A percentile compares a stretch with the other conserved stretches of the same genome.
phyloP scores from a whole-genome alignment of 2,888 invertebrate species.

The Drosophila subsilvestris region DNA sequence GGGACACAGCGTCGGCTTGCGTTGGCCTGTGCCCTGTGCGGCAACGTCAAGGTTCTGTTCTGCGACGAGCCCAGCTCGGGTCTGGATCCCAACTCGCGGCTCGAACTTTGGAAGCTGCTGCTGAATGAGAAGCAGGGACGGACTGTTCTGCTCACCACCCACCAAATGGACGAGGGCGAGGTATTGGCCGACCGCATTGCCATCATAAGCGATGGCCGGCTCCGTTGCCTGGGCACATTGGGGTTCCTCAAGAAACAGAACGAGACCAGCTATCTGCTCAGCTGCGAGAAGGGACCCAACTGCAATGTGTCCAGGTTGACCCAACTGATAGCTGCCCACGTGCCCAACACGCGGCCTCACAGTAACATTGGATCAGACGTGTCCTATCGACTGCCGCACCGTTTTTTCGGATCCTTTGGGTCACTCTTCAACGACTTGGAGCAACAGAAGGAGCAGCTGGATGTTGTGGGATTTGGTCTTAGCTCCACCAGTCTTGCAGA shows the following conservation, averaged over 20 bases:
- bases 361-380: slow-evolving; percentile 89
- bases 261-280: slow-evolving; percentile 92
- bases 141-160: slow-evolving; percentile 91
- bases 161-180: slow-evolving; percentile 96
- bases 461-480: slow-evolving; percentile 91
- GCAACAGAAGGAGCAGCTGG: slow-evolving; percentile 85
- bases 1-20: slow-evolving; percentile 90
- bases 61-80: slow-evolving; percentile 91
- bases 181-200: slow-evolving; percentile 92
- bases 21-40: slow-evolving; percentile 89
- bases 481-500: slow-evolving; percentile 93
- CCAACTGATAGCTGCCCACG: slow-evolving; percentile 86
- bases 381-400: slow-evolving; percentile 87
- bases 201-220: slow-evolving; percentile 90
- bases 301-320: slow-evolving; percentile 85
- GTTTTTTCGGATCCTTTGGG: slow-evolving; percentile 87
- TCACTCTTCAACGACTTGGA: slow-evolving; percentile 88
- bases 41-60: slow-evolving; percentile 88
- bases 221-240: slow-evolving; percentile 91
- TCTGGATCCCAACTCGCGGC: slow-evolving; percentile 91
- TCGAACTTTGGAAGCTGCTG: slow-evolving; percentile 91
- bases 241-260: slow-evolving; percentile 91
- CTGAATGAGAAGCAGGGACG: slow-evolving; percentile 88
- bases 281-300: slow-evolving; percentile 83
- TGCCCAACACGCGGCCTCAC: slow-evolving; percentile 87